Base-by-base conservation (phyloP, 2,797 vertebrate genomes). In the Alca torda region DNA sequence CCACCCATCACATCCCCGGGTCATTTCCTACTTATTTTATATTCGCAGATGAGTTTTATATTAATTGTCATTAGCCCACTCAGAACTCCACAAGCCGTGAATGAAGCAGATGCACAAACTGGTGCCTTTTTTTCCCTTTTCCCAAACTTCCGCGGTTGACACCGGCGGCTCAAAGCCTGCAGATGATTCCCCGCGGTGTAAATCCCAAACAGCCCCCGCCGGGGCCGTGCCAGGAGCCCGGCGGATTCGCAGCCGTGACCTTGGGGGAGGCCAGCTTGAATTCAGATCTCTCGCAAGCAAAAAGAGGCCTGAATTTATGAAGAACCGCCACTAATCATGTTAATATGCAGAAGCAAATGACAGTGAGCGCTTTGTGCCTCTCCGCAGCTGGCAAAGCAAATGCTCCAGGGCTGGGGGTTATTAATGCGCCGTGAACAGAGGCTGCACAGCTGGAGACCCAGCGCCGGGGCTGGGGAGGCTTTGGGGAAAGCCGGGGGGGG, bases 111-210 rank as follows among this genome's bases (percentile, higher is more conserved):
- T 14, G 33, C 45, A 45, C 76, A 60, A 26, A 64, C 13, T 33
- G 5, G 11, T 8, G 28, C 16, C 26, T 23, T 39, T 23, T 28
- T 19, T 5, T 30, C 15, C 28, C 51, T 6, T 46, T 31, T 21
- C 8, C 64, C 51, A 45, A 46, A 60, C 45, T 16, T 39, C n/a
- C 9, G 10, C 0, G 0, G 33, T 35, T 59, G 35, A 72, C 4
- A 3, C 41, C 7, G 5, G 28, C 2, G 3, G 16, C 45, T 75
- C 61, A 69, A 63, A 75, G 37, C 65, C 54, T 48, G 37, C 45
- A 59, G 50, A n/a, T 0, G 4, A 41, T 37, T 37, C 43, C 39
- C 46, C 4, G 2, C 0, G 21, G 61, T 35, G 45, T n/a, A 60
- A 89, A 87, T 33, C 67, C 7, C 1, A 41, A 63, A 4, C 8